phyloP scores from a whole-genome alignment of 2,113 vertebrate genomes.

The rat (Rattus norvegicus) region GRCr8 NC_086033.1:102943501-102944000 shows the following conservation, averaged over 20 bases:
- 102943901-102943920: neutral
- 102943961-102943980: neutral
- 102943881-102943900: neutral
- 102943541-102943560: neutral
- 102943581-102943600: neutral
- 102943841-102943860: neutral
- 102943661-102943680: neutral
- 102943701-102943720: neutral
- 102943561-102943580: neutral
- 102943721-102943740: too few species aligned
- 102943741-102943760: neutral
- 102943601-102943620: neutral
- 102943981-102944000: neutral
- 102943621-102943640: neutral
- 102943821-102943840: neutral
- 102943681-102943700: neutral
- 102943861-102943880: neutral
- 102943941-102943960: neutral
- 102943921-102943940: neutral
- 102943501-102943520: neutral
- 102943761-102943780: neutral
- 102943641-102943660: neutral
- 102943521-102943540: neutral
- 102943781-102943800: neutral
- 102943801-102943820: neutral